Conservation (phyloP, 2,113 vertebrate genomes). For the Epinephelus lanceolatus region DNA sequence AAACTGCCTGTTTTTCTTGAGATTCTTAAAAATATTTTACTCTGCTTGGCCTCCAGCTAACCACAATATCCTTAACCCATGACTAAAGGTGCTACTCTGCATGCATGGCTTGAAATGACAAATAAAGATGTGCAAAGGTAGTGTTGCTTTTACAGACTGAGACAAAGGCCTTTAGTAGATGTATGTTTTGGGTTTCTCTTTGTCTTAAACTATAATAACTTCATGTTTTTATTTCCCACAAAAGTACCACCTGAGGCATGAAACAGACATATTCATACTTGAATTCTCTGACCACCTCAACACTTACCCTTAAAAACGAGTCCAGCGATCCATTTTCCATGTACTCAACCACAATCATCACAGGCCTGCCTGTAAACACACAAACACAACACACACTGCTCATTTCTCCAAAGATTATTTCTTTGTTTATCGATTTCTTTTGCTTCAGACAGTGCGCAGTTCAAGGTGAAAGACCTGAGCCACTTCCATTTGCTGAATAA, state of each 20-base stretch:
- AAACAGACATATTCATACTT: slow-evolving; percentile 5
- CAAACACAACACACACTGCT: slow-evolving; percentile 34
- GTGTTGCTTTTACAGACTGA: neutral
- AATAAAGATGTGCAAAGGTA: neutral
- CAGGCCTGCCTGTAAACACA: slow-evolving; percentile 92
- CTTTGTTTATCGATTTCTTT: neutral
- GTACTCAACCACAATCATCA: slow-evolving; percentile 98
- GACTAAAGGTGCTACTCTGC: neutral
- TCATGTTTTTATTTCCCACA: slow-evolving; percentile 6
- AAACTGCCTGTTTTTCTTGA: neutral
- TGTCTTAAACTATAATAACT: slow-evolving; percentile 14
- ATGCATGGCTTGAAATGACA: slow-evolving; percentile 4
- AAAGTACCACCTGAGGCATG: slow-evolving; percentile 3
- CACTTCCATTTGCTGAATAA: neutral
- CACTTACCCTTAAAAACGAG: slow-evolving; percentile 94
- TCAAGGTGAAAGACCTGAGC: neutral
- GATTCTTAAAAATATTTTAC: neutral
- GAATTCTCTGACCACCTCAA: slow-evolving; percentile 14
- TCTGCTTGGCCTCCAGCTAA: neutral
- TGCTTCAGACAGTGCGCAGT: neutral
- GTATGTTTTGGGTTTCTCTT: neutral
- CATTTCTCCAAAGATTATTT: neutral
- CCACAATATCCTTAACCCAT: neutral
- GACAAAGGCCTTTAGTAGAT: neutral
- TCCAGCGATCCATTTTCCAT: slow-evolving; percentile 98